phyloP scores from a whole-genome alignment of 2,113 vertebrate genomes.

The Tor tambroides region DNA sequence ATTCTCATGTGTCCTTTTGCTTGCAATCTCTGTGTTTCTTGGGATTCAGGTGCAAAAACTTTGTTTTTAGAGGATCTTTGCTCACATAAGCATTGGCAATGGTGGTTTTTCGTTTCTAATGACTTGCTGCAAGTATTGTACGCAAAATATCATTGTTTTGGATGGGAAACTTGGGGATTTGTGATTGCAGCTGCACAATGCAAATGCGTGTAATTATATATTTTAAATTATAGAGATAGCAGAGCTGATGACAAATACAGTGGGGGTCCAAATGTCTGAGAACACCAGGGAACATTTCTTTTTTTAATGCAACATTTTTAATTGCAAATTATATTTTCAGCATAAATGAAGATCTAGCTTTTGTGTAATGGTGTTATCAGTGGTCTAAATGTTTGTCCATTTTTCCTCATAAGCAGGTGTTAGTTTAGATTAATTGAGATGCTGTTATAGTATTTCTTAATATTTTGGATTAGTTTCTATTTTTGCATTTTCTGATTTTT shows the following conservation, averaged over 20 bases:
- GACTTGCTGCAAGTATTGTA: neutral
- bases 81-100: neutral
- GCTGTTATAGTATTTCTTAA: neutral
- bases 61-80: neutral
- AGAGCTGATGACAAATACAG: constrained; percentile 20
- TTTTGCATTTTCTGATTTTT: no score
- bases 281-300: constrained; percentile 4
- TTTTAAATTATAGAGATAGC: constrained; percentile 13
- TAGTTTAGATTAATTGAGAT: neutral
- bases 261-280: constrained; percentile 26
- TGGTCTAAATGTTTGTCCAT: neutral
- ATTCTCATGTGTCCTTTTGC: constrained; percentile 12
- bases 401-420: neutral
- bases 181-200: constrained; percentile 3
- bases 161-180: constrained; percentile 2
- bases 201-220: neutral
- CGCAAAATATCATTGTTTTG: neutral
- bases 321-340: neutral
- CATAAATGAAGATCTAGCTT: neutral
- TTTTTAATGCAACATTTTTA: neutral
- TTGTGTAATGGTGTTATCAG: neutral
- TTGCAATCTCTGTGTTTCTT: neutral
- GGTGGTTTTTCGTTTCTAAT: neutral
- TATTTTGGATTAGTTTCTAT: no score
- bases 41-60: neutral